Evolutionary conservation across 2,113 vertebrate genomes (phyloP).

Genomic region (Craseonycteris thonglongyai): DNA sequence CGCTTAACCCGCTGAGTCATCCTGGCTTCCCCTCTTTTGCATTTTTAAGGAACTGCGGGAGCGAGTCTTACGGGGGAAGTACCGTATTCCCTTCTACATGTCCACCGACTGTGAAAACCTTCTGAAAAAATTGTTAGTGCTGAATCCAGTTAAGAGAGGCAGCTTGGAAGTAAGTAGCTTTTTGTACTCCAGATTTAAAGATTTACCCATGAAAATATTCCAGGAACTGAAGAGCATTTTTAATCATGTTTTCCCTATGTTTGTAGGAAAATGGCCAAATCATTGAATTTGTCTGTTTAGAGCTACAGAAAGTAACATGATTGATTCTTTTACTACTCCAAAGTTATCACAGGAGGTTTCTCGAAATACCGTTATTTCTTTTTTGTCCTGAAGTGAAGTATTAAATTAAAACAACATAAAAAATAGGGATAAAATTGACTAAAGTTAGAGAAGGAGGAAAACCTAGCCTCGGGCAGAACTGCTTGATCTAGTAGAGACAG

Average conservation of each 20-base stretch:
- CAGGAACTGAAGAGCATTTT: neutral
- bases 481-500: neutral
- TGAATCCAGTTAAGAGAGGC: conserved; percentile 95
- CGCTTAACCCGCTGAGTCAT: too few species aligned
- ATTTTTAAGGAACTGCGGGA: conserved; percentile 91
- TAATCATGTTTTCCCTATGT: neutral
- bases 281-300: neutral
- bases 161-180: conserved; percentile 90
- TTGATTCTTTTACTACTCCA: neutral
- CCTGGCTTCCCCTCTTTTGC: too few species aligned
- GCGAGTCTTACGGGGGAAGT: conserved; percentile 94
- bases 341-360: neutral
- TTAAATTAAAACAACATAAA: neutral
- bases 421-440: neutral
- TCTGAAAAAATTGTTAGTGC: conserved; percentile 94
- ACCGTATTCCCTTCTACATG: conserved; percentile 99
- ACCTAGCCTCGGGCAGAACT: neutral
- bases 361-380: neutral
- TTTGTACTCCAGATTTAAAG: neutral
- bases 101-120: conserved; percentile 99
- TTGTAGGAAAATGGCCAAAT: neutral
- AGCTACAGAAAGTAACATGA: neutral
- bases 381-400: neutral
- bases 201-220: neutral
- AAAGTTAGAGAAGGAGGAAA: neutral